Evolutionary conservation across 2,888 invertebrate species (phyloP).

Genomic region (Drosophila testacea): DNA sequence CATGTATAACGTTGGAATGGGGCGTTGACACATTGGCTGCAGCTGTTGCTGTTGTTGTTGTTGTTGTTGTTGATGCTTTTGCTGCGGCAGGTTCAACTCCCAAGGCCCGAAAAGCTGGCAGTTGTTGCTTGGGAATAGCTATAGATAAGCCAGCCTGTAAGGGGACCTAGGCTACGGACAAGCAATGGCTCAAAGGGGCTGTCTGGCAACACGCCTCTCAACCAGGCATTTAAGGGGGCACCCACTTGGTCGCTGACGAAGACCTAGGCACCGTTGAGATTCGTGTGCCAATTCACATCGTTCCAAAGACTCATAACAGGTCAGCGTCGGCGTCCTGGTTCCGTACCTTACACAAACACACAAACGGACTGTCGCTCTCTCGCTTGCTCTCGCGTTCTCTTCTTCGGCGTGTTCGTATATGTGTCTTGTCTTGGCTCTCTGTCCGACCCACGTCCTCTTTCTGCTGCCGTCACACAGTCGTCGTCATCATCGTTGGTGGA

Average conservation of each 20-base stretch:
- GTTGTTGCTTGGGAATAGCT: constrained; percentile 53
- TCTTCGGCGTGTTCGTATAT: not conserved
- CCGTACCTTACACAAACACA: constrained; percentile 17
- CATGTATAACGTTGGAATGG: constrained; percentile 41
- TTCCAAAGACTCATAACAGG: constrained; percentile 65
- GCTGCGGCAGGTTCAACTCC: constrained; percentile 1
- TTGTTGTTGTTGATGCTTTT: not conserved
- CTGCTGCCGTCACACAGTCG: constrained; percentile 19
- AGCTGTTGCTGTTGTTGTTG: constrained; percentile 10
- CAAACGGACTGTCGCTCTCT: not conserved
- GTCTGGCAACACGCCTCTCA: constrained; percentile 48
- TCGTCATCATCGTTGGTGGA: constrained; percentile 52
- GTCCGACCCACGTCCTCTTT: constrained; percentile 31
- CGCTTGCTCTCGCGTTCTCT: constrained; percentile 9
- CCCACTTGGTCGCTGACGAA: constrained; percentile 36
- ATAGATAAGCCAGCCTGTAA: constrained; percentile 49
- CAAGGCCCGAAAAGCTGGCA: constrained; percentile 31
- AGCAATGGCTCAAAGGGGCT: constrained; percentile 28
- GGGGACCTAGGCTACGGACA: constrained; percentile 48
- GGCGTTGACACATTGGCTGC: constrained; percentile 68
- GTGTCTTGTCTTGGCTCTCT: constrained; percentile 35
- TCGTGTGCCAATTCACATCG: constrained; percentile 70
- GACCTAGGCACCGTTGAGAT: constrained; percentile 37
- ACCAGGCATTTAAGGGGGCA: constrained; percentile 13
- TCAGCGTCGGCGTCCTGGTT: constrained; percentile 50